phyloP scores from a whole-genome alignment of 2,797 vertebrate species.

The Sebastes iracundus region DNA sequence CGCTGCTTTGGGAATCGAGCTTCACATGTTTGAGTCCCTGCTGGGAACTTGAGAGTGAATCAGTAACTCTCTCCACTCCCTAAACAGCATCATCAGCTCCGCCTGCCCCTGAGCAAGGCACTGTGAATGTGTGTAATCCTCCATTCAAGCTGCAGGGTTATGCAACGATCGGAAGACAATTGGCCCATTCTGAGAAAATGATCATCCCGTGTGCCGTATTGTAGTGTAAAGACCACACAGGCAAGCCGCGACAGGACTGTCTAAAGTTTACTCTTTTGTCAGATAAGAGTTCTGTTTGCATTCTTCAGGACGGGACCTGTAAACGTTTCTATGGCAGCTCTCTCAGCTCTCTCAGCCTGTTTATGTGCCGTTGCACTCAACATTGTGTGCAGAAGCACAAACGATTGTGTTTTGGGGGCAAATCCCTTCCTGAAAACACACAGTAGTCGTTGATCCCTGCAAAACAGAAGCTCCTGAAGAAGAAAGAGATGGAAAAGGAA shows the following conservation, averaged over 20 bases:
- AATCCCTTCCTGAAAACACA: conserved; percentile 13
- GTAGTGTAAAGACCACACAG: conserved; percentile 39
- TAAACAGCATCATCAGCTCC: neutral
- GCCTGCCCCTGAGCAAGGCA: conserved; percentile 12
- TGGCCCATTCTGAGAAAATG: neutral
- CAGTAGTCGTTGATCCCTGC: neutral
- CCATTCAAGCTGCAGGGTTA: neutral
- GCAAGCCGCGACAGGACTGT: conserved; percentile 71
- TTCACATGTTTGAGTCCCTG: conserved; percentile 6
- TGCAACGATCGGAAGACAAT: conserved; percentile 7
- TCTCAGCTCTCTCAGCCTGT: conserved; percentile 23
- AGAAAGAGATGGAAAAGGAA: neutral
- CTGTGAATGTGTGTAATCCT: neutral
- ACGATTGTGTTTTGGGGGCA: conserved; percentile 15
- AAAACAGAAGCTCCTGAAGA: neutral
- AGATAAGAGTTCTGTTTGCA: conserved; percentile 75
- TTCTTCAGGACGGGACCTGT: conserved; percentile 77
- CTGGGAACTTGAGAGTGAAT: conserved; percentile 40
- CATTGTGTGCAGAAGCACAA: conserved; percentile 27
- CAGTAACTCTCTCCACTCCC: conserved; percentile 35
- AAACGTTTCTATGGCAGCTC: conserved; percentile 74
- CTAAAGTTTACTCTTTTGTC: conserved; percentile 71
- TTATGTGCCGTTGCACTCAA: conserved; percentile 16
- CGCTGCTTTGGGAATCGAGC: conserved; percentile 6
- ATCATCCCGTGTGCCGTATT: conserved; percentile 5